Base-by-base conservation (phyloP, 2,888 invertebrate genomes). In the Drosophila leonis region DNA sequence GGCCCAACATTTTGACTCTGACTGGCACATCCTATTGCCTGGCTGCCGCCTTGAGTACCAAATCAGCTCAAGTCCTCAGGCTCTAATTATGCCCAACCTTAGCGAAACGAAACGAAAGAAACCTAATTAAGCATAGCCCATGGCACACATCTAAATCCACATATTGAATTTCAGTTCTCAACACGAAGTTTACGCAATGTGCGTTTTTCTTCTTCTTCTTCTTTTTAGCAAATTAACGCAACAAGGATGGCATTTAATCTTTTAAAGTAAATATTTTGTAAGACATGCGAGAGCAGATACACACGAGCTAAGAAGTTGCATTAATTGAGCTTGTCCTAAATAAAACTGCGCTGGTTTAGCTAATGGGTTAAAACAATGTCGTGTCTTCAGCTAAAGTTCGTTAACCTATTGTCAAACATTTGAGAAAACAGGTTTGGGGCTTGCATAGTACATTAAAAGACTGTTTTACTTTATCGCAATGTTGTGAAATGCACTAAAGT, bases 41-140 rank as follows among this genome's bases (percentile, higher is more conserved):
- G 27, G 15, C 15, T 42, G 33, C 31, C 31, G 51, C 63, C 57
- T 54, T 55, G 62, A 57, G 60, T 20, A 37, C 59, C 52, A 24
- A 73, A 55, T 78, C 65, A 41, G 49, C 78, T 69, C 52, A 72
- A 62, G 59, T 57, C 86, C 86, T 65, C 48, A 10, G 83, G 78
- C 72, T 74, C 70, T 80, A 78, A 82, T 86, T 83, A 80, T 72
- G 61, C 76, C 65, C 66, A 55, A 66, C 48, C 57, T 55, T 56
- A 62, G 39, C 59, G 62, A 15, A 51, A 51, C 51, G 51, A 20
- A 51, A 35, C 51, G 51, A 18, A 54, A 69, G 61, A 59, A 74
- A 82, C 66, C 78, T 70, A 78, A 80, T 83, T 86, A 69, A 63
- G 60, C 83, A 72, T 65, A 29, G 60, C 64, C 66, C 44, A 18